Evolutionary conservation across 2,113 vertebrate genomes (phyloP).

Genomic region (Protobothrops mucrosquamatus): DNA sequence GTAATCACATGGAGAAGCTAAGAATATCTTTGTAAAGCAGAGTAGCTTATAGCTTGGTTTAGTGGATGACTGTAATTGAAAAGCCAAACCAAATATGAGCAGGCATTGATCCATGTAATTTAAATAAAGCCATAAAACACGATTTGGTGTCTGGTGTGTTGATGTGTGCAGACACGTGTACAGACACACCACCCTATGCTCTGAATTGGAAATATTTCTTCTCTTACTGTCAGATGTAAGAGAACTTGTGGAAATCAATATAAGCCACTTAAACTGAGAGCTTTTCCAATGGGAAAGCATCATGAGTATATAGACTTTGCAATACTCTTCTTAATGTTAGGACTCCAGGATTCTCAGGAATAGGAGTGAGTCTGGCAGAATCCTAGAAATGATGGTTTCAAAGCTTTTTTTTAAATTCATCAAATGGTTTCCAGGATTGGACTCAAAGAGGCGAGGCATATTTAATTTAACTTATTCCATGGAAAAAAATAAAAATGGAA

Average conservation of each 20-base stretch:
- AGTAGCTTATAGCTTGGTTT: neutral
- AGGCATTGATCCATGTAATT: slow-evolving; percentile 9
- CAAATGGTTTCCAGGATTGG: neutral
- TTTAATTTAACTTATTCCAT: neutral
- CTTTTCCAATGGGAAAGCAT: neutral
- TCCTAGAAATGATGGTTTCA: neutral
- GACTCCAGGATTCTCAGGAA: neutral
- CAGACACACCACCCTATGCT: neutral
- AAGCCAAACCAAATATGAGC: slow-evolving; percentile 10
- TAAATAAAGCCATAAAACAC: slow-evolving; percentile 25
- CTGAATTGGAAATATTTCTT: neutral
- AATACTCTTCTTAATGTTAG: neutral
- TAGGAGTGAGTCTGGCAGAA: neutral
- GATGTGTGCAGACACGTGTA: neutral
- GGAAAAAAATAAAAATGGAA: neutral
- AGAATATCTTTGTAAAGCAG: slow-evolving; percentile 10
- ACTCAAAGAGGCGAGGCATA: neutral
- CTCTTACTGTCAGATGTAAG: neutral
- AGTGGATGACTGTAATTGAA: slow-evolving; percentile 6
- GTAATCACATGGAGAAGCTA: slow-evolving; percentile 1
- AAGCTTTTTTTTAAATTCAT: neutral
- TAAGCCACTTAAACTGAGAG: neutral
- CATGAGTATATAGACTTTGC: neutral
- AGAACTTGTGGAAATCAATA: neutral
- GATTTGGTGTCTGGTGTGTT: neutral